phyloP scores from a whole-genome alignment of 2,797 vertebrate genomes.

The Loriculus beryllinus region DNA sequence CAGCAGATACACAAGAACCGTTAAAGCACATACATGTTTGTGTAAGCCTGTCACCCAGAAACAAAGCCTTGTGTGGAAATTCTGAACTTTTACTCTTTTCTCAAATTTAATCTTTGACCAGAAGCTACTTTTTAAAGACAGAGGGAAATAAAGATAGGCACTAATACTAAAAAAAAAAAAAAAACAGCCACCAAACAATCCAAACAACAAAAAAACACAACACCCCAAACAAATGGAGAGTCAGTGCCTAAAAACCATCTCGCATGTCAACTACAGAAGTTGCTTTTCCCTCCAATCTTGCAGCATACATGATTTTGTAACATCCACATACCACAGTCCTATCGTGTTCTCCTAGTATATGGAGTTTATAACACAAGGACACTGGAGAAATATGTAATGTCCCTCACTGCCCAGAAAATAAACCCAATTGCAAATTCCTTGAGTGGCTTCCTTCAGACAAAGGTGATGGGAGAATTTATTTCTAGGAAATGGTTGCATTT shows the following conservation, averaged over 20 bases:
- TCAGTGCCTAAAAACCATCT: not conserved
- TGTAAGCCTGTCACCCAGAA: not conserved
- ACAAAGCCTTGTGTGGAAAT: not conserved
- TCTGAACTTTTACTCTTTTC: not conserved
- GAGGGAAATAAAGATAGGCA: not conserved
- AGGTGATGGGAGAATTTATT: not conserved
- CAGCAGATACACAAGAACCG: not conserved
- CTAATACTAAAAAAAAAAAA: not conserved
- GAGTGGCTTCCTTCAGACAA: not conserved
- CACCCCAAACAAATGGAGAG: not conserved
- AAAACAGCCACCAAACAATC: too few species aligned
- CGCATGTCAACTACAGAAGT: not conserved
- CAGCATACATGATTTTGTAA: not conserved
- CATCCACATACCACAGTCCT: not conserved
- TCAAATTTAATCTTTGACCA: not conserved
- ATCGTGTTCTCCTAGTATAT: not conserved
- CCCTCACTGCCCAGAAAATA: not conserved
- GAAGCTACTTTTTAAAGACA: not conserved
- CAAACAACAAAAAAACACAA: not conserved
- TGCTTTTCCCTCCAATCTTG: not conserved
- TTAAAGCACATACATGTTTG: not conserved
- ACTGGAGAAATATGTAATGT: not conserved
- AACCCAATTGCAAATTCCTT: not conserved
- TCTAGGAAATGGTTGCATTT: not conserved
- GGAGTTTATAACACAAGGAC: not conserved